Evolutionary conservation across 1,140 invertebrate genomes (phyloP), one percentile per base, ranked within the genome.

Genomic region (Eupeodes corollae): DNA sequence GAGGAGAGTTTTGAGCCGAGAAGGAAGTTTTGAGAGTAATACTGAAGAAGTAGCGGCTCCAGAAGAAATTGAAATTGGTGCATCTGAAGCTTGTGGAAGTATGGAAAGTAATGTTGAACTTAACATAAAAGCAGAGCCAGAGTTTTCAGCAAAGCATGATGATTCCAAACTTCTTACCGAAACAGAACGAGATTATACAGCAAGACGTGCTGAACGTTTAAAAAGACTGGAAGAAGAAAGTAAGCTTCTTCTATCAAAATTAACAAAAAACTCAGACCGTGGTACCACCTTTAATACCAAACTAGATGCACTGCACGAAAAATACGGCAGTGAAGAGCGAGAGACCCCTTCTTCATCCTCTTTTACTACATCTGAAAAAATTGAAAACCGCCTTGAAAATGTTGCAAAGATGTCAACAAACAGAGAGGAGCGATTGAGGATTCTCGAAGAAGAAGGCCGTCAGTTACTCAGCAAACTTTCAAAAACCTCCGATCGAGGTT

Each of bases 381-480:
- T 69, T 13, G 72, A 68, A 19, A 63, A 73, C 12, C 57, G 63
- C 2, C 43, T 66, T 26, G 59, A 61, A 51, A 52, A 51, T 41
- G 61, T 60, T 58, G 62, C 71, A n/a, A 71, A 79, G 51, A 73
- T 79, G 34, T 70, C 74, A 9, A 61, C 77, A 3, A 73, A 73
- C 33, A 70, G 80, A 31, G 76, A 78, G 18, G 76, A 73, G 41
- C 71, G 84, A 33, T 61, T 87, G 12, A 76, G 76, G 55, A 66
- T 78, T 3, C 60, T 88, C 26, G 84, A 88, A 61, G 78, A 82
- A 42, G 78, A 87, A 56, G 80, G 81, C 37, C 72, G 76, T 45
- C 72, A 78, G 56, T 56, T 88, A 3, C 77, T 84, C 51, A 73
- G 75, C 18, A 79, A 80, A 61, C 73, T 83, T 54, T 75, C 68